Percentiles rank a stretch among this genome's conserved stretches.
phyloP scores from a whole-genome alignment of 1,140 invertebrate species.

The Lasioglossum baleicum region DNA sequence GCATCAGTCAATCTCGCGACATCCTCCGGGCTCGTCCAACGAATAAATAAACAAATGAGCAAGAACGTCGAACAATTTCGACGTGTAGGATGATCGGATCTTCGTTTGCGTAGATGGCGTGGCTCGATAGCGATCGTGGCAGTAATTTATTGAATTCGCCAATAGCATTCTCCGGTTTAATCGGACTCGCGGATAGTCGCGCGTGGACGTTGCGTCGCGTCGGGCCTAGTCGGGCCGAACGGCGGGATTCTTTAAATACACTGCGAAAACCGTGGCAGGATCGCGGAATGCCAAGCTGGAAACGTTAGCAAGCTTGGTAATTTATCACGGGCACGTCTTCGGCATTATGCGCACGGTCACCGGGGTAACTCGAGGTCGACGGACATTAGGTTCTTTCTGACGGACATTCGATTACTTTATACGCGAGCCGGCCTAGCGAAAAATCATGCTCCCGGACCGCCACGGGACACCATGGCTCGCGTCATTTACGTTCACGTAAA shows the following conservation, averaged over 20 bases:
- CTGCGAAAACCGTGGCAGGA: conserved; percentile 13
- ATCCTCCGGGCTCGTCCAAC: not conserved
- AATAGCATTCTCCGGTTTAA: conserved; percentile 35
- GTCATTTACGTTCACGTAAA: not conserved
- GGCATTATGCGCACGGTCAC: conserved; percentile 36
- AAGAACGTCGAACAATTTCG: too few relatives aligned
- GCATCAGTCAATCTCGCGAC: not conserved
- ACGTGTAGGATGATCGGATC: not conserved
- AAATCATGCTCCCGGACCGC: not conserved
- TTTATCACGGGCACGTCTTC: conserved; percentile 44
- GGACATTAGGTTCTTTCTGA: conserved; percentile 40
- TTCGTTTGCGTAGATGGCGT: not conserved
- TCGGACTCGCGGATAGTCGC: conserved; percentile 13
- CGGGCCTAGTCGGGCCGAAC: not conserved
- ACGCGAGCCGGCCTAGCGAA: not conserved
- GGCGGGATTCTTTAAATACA: conserved; percentile 27
- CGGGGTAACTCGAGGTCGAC: conserved; percentile 29
- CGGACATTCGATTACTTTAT: conserved; percentile 46
- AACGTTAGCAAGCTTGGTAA: conserved; percentile 4
- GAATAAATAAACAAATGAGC: not conserved
- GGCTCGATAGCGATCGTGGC: conserved; percentile 14
- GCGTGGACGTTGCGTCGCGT: not conserved
- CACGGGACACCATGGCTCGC: not conserved
- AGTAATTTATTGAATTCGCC: conserved; percentile 43
- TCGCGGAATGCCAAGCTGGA: not conserved